Percentiles rank a stretch among this genome's conserved stretches.
Evolutionary conservation across 2,888 invertebrate genomes (phyloP).

Genomic region (Diplolepis rosae): DNA sequence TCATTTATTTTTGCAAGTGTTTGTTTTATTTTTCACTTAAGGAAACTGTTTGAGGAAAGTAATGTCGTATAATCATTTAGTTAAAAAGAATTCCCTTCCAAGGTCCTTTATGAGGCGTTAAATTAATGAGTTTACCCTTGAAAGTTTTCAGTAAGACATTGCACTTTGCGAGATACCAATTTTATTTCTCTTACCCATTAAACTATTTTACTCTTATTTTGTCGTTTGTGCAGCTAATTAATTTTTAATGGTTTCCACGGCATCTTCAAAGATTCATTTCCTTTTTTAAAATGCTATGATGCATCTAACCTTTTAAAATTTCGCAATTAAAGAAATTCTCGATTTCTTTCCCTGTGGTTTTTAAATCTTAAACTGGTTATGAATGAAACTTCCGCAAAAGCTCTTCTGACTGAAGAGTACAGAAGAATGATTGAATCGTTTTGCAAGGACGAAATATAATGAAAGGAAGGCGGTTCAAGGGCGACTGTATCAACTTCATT

Average conservation of each 20-base stretch:
- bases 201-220: neutral
- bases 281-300: neutral
- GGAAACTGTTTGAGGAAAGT: neutral
- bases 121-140: slow-evolving; percentile 47
- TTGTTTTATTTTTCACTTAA: neutral
- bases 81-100: neutral
- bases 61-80: neutral
- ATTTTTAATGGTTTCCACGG: too few relatives aligned
- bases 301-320: too few relatives aligned
- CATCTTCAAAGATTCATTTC: too few relatives aligned
- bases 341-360: too few relatives aligned
- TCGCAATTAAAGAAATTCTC: too few relatives aligned
- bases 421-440: neutral
- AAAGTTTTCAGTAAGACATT: slow-evolving; percentile 49
- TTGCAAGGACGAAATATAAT: slow-evolving; percentile 21
- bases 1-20: too few relatives aligned
- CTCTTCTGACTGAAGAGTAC: neutral
- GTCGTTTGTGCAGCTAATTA: too few relatives aligned
- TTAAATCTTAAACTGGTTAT: neutral
- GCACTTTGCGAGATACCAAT: slow-evolving; percentile 36
- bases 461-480: neutral
- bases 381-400: neutral
- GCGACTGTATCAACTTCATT: neutral
- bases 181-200: neutral
- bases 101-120: slow-evolving; percentile 5